phyloP scores from a whole-genome alignment of 2,888 invertebrate genomes.

The Philereme vetulata region DNA sequence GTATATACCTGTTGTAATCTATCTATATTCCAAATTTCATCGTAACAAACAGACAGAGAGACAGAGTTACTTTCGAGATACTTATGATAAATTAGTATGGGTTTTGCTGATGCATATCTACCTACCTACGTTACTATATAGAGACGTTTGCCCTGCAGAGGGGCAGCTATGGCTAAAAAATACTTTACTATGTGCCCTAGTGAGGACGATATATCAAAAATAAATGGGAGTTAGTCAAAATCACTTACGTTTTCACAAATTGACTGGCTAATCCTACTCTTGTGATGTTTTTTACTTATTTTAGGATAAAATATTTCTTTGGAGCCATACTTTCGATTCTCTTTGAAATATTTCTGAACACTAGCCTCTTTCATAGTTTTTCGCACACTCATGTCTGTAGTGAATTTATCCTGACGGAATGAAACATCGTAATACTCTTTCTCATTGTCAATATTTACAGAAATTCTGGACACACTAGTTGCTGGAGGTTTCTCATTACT shows the following conservation, averaged over 20 bases:
- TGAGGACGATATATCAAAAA: background rate
- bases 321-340: slow-evolving; percentile 42
- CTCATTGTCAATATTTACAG: slow-evolving; percentile 63
- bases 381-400: slow-evolving; percentile 54
- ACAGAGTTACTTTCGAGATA: too few species aligned
- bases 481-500: slow-evolving; percentile 35
- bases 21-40: too few species aligned
- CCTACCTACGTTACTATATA: too few species aligned
- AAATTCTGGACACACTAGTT: slow-evolving; percentile 54
- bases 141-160: too few species aligned
- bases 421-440: slow-evolving; percentile 61
- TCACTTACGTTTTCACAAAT: slow-evolving; percentile 21
- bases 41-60: too few species aligned
- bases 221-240: background rate
- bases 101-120: too few species aligned
- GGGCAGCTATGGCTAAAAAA: too few species aligned
- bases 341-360: slow-evolving; percentile 32
- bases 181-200: too few species aligned
- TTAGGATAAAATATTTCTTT: slow-evolving; percentile 31
- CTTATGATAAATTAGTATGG: too few species aligned
- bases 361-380: slow-evolving; percentile 50
- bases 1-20: too few species aligned
- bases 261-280: background rate
- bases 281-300: slow-evolving; percentile 7
- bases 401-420: slow-evolving; percentile 50